A percentile compares a stretch with the other conserved stretches of the same genome.
Conservation (phyloP, 2,113 vertebrate genomes). For the Bungarus multicinctus region DNA sequence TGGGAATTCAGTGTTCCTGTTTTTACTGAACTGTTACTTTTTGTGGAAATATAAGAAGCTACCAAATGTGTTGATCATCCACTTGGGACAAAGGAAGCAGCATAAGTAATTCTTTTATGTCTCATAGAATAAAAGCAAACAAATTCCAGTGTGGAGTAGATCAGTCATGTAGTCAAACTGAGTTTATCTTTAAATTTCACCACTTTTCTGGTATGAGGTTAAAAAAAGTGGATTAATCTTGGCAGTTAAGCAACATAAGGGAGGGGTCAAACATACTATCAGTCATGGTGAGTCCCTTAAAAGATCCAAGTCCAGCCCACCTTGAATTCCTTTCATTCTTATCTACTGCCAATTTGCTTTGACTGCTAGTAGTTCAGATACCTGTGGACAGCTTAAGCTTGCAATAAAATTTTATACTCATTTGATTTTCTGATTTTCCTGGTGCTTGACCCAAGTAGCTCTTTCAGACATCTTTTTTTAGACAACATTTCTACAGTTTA, state of each 20-base stretch:
- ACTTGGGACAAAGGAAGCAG: slow-evolving; percentile 24
- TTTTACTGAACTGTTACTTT: slow-evolving; percentile 18
- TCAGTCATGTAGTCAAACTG: neutral
- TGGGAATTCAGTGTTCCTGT: slow-evolving; percentile 44
- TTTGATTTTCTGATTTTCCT: neutral
- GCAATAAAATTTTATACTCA: neutral
- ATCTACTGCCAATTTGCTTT: neutral
- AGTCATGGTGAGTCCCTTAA: neutral
- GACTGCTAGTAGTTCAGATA: neutral
- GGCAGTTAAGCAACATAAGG: neutral
- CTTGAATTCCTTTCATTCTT: neutral
- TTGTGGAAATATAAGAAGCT: slow-evolving; percentile 25
- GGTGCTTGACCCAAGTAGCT: neutral
- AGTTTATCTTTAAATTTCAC: neutral
- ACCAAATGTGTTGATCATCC: fast-evolving
- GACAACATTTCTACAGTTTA: neutral
- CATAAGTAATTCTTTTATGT: neutral
- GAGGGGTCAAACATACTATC: neutral
- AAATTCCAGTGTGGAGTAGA: neutral
- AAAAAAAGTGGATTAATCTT: neutral
- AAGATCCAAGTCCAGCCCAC: neutral
- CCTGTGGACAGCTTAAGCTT: neutral
- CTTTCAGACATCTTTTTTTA: neutral
- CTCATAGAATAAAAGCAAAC: slow-evolving; percentile 4
- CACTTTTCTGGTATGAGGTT: neutral